phyloP scores from a whole-genome alignment of 1,140 invertebrate genomes.

The Psilanteris sp. region DNA sequence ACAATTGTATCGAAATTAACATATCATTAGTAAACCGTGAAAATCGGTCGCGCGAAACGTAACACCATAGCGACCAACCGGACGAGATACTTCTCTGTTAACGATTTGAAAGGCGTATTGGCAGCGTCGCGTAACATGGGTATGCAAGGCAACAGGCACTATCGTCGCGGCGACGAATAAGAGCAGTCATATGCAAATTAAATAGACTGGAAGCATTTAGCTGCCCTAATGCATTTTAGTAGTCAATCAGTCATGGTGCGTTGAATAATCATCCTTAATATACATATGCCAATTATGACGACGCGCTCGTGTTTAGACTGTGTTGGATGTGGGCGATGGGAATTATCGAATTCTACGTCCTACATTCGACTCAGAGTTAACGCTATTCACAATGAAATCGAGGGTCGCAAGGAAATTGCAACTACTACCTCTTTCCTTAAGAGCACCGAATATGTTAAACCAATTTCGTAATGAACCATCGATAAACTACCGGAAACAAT shows the following conservation, averaged over 20 bases:
- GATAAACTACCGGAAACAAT: constrained; percentile 29
- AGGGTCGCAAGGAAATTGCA: constrained; percentile 30
- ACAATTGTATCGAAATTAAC: constrained; percentile 26
- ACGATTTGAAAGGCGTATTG: constrained; percentile 50
- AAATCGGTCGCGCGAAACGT: constrained; percentile 43
- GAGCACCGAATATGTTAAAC: constrained; percentile 22
- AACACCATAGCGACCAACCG: constrained; percentile 40
- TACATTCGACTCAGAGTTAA: constrained; percentile 34
- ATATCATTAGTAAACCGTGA: constrained; percentile 16
- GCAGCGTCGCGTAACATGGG: constrained; percentile 24
- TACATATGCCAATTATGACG: constrained; percentile 58
- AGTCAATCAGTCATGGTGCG: constrained; percentile 63
- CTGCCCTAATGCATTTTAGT: constrained; percentile 65
- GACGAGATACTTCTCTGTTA: constrained; percentile 50
- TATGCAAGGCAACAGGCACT: constrained; percentile 11
- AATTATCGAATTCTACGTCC: constrained; percentile 49
- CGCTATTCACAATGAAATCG: constrained; percentile 1
- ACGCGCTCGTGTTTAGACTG: constrained; percentile 38
- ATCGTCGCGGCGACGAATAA: constrained; percentile 30
- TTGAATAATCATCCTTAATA: constrained; percentile 59
- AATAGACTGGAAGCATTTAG: constrained; percentile 61
- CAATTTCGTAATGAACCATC: constrained; percentile 17
- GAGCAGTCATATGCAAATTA: constrained; percentile 61
- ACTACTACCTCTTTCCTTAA: constrained; percentile 27
- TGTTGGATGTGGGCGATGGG: constrained; percentile 45